Evolutionary conservation across 2,797 vertebrate species (phyloP).

Genomic region (Melanotaenia boesemani): DNA sequence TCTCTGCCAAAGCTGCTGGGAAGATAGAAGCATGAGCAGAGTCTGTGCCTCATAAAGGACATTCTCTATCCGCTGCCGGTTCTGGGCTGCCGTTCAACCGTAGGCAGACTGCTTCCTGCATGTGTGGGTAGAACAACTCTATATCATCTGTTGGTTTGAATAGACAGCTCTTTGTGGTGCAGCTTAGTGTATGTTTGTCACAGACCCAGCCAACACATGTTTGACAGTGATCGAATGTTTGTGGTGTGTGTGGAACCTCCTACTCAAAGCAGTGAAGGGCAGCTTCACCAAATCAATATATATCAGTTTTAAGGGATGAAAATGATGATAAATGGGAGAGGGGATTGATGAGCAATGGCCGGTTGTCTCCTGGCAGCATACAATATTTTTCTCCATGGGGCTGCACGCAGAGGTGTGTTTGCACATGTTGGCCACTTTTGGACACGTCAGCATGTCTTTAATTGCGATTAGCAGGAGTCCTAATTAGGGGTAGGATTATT

Average conservation of each 20-base stretch:
- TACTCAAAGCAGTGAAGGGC: slow-evolving; percentile 66
- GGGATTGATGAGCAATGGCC: slow-evolving; percentile 53
- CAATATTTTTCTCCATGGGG: slow-evolving; percentile 12
- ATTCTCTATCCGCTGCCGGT: slow-evolving; percentile 59
- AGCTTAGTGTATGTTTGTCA: slow-evolving; percentile 71
- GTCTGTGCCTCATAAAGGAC: slow-evolving; percentile 70
- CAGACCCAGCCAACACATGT: slow-evolving; percentile 67
- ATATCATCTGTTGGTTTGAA: slow-evolving; percentile 73
- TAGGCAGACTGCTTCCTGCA: slow-evolving; percentile 72
- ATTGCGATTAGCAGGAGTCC: slow-evolving; percentile 57
- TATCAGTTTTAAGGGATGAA: slow-evolving; percentile 64
- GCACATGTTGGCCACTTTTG: slow-evolving; percentile 27
- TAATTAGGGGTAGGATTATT: slow-evolving; percentile 58
- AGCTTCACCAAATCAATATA: slow-evolving; percentile 65
- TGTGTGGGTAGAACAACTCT: slow-evolving; percentile 75
- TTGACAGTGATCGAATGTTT: slow-evolving; percentile 79
- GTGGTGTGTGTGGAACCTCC: slow-evolving; percentile 67
- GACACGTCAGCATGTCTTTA: slow-evolving; percentile 43
- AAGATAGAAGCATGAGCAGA: slow-evolving; percentile 62
- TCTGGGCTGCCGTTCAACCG: slow-evolving; percentile 77
- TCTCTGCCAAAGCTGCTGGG: slow-evolving; percentile 60
- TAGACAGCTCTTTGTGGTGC: slow-evolving; percentile 65
- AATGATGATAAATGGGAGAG: slow-evolving; percentile 68
- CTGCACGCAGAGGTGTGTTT: slow-evolving; percentile 27
- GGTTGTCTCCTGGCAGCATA: slow-evolving; percentile 23